A percentile compares a stretch with the other conserved stretches of the same genome.
phyloP scores from a whole-genome alignment of 2,888 invertebrate species.

The Tenodera sinensis region DNA sequence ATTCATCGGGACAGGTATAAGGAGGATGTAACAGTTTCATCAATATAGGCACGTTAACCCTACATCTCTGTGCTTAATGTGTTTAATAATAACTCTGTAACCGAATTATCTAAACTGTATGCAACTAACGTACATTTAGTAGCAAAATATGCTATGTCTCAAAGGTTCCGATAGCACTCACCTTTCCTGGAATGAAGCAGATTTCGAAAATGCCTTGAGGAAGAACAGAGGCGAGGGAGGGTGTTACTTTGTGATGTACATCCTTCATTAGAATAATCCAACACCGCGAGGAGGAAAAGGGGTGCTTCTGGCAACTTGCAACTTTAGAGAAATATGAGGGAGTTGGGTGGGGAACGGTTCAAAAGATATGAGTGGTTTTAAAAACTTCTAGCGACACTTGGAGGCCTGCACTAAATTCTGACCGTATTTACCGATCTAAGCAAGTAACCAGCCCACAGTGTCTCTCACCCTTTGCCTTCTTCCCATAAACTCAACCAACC shows the following conservation, averaged over 20 bases:
- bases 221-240: background rate
- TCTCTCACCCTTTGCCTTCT: background rate
- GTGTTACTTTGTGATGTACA: background rate
- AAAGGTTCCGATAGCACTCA: background rate
- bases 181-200: background rate
- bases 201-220: background rate
- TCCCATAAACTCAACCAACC: slow-evolving; percentile 18
- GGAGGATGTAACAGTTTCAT: no score
- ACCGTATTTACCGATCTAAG: slow-evolving; percentile 20
- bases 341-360: background rate
- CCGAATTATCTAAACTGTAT: background rate
- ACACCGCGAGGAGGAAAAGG: background rate
- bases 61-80: no score
- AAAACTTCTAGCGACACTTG: slow-evolving; percentile 22
- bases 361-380: slow-evolving; percentile 22
- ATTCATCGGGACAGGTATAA: no score
- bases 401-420: slow-evolving; percentile 14
- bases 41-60: no score
- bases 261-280: background rate
- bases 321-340: slow-evolving; percentile 10
- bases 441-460: background rate
- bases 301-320: background rate
- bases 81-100: no score
- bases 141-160: background rate
- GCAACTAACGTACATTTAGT: background rate